A percentile compares a stretch with the other conserved stretches of the same genome.
Conservation (phyloP, 2,797 vertebrate species). For the Phaenicophaeus curvirostris region DNA sequence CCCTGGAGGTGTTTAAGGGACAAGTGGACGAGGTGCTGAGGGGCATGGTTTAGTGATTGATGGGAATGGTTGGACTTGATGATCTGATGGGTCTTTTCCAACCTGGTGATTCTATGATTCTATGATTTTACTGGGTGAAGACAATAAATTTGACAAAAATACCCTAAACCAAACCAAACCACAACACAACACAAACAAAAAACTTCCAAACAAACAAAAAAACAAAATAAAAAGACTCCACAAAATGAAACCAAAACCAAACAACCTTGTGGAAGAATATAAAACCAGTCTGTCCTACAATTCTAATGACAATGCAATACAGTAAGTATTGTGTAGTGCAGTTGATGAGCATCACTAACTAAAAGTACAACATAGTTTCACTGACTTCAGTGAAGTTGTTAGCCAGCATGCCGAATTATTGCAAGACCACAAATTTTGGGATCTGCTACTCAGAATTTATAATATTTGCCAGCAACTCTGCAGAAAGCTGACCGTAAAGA, state of each 20-base stretch:
- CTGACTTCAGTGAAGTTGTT: background rate
- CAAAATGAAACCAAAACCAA: background rate
- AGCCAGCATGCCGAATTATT: background rate
- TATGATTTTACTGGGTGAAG: background rate
- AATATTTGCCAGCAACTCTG: background rate
- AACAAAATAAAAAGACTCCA: background rate
- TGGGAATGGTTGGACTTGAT: no score
- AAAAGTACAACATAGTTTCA: background rate
- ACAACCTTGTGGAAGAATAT: accelerated
- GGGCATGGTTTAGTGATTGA: no score
- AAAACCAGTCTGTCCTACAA: background rate
- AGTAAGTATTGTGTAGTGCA: background rate
- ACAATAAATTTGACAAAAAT: background rate
- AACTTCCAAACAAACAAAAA: no score
- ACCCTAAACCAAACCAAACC: background rate
- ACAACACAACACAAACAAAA: background rate
- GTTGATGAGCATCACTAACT: background rate
- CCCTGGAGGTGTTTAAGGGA: no score
- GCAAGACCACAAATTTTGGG: background rate
- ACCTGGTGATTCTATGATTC: no score
- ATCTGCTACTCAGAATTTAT: background rate
- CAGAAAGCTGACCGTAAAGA: background rate
- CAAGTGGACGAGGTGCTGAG: no score
- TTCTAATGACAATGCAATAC: background rate
- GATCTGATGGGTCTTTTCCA: no score